These are phyloP conservation scores for Pimpla rufipes DNA, from an alignment of 2,888 invertebrate genomes.

Conservation along the genomic window DNA sequence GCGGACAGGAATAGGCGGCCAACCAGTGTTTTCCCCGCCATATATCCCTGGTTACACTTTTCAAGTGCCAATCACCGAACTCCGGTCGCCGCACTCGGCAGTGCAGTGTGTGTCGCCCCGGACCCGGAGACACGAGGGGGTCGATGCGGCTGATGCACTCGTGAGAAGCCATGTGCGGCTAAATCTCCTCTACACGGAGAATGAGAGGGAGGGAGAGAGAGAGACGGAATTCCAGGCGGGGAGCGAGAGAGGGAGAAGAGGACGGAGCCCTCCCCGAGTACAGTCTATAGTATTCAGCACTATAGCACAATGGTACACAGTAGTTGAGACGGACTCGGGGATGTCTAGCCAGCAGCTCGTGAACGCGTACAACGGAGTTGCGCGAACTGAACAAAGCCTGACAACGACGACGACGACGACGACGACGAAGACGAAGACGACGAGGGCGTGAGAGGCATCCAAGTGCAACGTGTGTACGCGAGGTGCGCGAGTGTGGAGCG, in stretches of 20 bases:
- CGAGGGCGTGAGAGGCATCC: conserved; percentile 65
- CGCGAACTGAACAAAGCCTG: conserved; percentile 63
- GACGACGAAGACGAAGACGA: conserved; percentile 10
- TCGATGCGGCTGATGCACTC: conserved; percentile 53
- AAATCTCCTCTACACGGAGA: conserved; percentile 46
- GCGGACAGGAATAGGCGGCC: not conserved
- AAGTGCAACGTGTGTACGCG: conserved; percentile 34
- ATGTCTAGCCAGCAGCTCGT: conserved; percentile 53
- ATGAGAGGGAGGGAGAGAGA: too few species aligned
- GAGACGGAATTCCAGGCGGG: too few species aligned
- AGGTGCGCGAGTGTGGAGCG: conserved; percentile 23
- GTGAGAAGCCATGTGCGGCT: conserved; percentile 59
- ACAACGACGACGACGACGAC: conserved; percentile 51
- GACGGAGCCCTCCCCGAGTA: not conserved
- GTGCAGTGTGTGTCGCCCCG: conserved; percentile 20
- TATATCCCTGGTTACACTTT: too few species aligned
- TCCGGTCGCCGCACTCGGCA: not conserved
- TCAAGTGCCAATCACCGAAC: conserved; percentile 16
- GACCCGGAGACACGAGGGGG: conserved; percentile 21
- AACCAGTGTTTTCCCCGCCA: not conserved
- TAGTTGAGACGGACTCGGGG: conserved; percentile 62
- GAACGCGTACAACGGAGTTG: conserved; percentile 59
- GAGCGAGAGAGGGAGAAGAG: not conserved
- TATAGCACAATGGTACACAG: conserved; percentile 50
- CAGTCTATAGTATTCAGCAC: conserved; percentile 1